phyloP scores from a whole-genome alignment of 2,888 invertebrate genomes.

The Alsophila aescularia region DNA sequence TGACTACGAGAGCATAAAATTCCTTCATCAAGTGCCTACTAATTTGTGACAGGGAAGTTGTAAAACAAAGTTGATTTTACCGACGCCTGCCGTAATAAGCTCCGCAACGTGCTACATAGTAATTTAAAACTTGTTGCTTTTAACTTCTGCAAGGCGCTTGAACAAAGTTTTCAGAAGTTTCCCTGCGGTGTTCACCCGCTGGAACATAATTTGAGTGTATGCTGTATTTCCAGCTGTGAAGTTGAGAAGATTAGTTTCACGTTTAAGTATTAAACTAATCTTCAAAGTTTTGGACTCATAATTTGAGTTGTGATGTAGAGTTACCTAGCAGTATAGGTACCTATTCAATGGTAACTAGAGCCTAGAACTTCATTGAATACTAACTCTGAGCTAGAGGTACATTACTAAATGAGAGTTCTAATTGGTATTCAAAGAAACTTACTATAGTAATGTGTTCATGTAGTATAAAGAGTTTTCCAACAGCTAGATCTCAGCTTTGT shows the following conservation, averaged over 20 bases:
- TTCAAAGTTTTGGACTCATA: slow-evolving; percentile 6
- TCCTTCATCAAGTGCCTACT: slow-evolving; percentile 31
- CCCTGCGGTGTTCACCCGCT: neutral
- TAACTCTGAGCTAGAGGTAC: too few relatives aligned
- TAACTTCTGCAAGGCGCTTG: slow-evolving; percentile 46
- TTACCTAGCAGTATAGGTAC: neutral
- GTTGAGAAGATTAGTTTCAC: slow-evolving; percentile 6
- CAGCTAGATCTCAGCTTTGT: too few relatives aligned
- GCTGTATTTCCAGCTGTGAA: slow-evolving; percentile 12
- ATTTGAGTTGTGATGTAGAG: neutral
- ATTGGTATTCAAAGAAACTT: too few relatives aligned
- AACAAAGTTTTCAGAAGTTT: slow-evolving; percentile 30
- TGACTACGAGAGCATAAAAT: slow-evolving; percentile 35
- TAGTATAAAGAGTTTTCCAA: too few relatives aligned
- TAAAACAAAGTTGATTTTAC: slow-evolving; percentile 39
- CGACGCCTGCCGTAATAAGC: slow-evolving; percentile 38
- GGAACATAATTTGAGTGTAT: slow-evolving; percentile 12
- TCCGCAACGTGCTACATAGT: slow-evolving; percentile 18
- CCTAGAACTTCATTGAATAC: too few relatives aligned
- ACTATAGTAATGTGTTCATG: too few relatives aligned
- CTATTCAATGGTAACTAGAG: neutral
- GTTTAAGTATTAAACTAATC: slow-evolving; percentile 16
- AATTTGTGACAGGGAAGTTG: slow-evolving; percentile 34
- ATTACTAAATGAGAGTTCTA: too few relatives aligned
- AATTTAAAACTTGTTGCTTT: slow-evolving; percentile 46